Conservation (phyloP, 2,797 vertebrate genomes). For the Fundulus diaphanus region DNA sequence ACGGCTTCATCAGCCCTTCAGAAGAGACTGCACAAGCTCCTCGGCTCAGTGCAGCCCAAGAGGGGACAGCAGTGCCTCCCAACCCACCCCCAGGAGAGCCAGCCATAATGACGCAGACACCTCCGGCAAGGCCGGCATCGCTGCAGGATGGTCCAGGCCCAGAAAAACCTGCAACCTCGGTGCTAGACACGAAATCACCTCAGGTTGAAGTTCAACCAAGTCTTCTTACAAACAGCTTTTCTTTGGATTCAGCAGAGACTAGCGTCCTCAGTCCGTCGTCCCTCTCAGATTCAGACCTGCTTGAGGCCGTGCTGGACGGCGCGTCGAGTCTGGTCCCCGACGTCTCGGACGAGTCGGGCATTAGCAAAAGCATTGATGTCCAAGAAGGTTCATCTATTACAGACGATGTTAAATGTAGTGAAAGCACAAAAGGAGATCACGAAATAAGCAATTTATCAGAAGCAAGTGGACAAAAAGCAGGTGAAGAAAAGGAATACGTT, state of each 20-base stretch:
- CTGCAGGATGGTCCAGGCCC: slow-evolving; percentile 23
- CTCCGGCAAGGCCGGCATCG: slow-evolving; percentile 19
- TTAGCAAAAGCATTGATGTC: slow-evolving; percentile 24
- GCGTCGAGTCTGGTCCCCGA: slow-evolving; percentile 35
- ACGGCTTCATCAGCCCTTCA: slow-evolving; percentile 55
- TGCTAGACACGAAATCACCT: slow-evolving; percentile 3
- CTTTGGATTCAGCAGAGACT: slow-evolving; percentile 52
- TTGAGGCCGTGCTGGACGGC: slow-evolving; percentile 50
- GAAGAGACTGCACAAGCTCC: slow-evolving; percentile 37
- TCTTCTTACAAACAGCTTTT: slow-evolving; percentile 48
- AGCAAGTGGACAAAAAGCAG: slow-evolving; percentile 17
- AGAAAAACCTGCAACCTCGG: slow-evolving; percentile 7
- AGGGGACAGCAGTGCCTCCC: slow-evolving; percentile 32
- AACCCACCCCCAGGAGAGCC: slow-evolving; percentile 35
- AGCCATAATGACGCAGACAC: neutral
- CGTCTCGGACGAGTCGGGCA: slow-evolving; percentile 29
- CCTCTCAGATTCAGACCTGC: slow-evolving; percentile 59
- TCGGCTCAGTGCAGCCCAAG: slow-evolving; percentile 17
- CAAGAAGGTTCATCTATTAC: slow-evolving; percentile 14
- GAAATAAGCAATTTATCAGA: slow-evolving; percentile 41
- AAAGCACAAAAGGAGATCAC: slow-evolving; percentile 20
- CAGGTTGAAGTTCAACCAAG: slow-evolving; percentile 17
- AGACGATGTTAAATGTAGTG: slow-evolving; percentile 31
- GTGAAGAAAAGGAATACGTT: slow-evolving; percentile 1
- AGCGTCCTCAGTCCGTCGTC: slow-evolving; percentile 56